These are phyloP conservation scores for Latheticus oryzae DNA, from an alignment of 2,888 invertebrate species.

Conservation along the genomic window DNA sequence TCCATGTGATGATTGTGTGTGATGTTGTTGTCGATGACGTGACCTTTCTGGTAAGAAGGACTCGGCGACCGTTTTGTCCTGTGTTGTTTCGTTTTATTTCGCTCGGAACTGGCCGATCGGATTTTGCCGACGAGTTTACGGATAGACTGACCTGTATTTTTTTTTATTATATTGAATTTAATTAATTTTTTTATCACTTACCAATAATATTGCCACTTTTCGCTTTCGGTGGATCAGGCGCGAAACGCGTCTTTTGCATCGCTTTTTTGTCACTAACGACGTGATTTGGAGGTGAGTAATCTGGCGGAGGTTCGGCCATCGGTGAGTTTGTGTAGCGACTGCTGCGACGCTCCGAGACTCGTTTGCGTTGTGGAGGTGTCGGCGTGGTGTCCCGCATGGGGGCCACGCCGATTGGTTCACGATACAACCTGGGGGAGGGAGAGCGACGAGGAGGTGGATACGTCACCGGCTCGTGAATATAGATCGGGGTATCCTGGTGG, in stretches of 20 bases:
- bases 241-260: slow-evolving; percentile 80
- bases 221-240: slow-evolving; percentile 63
- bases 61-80: slow-evolving; percentile 72
- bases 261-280: slow-evolving; percentile 64
- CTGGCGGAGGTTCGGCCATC: slow-evolving; percentile 76
- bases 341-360: slow-evolving; percentile 66
- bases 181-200: slow-evolving; percentile 52
- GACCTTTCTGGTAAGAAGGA: slow-evolving; percentile 69
- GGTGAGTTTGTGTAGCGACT: slow-evolving; percentile 52
- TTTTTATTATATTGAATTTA: no score
- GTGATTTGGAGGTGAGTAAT: slow-evolving; percentile 72
- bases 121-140: slow-evolving; percentile 86
- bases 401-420: slow-evolving; percentile 45
- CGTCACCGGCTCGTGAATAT: slow-evolving; percentile 38
- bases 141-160: slow-evolving; percentile 82
- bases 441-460: slow-evolving; percentile 46
- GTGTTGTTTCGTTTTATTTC: slow-evolving; percentile 74
- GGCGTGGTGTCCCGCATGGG: slow-evolving; percentile 66
- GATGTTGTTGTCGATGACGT: slow-evolving; percentile 69
- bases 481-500: slow-evolving; percentile 39
- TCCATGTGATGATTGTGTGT: slow-evolving; percentile 54
- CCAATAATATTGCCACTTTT: slow-evolving; percentile 66
- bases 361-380: slow-evolving; percentile 75
- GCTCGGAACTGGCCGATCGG: slow-evolving; percentile 78
- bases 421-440: slow-evolving; percentile 34